Evolutionary conservation across 2,113 vertebrate genomes (phyloP).

Genomic region (Empidonax alnorum): DNA sequence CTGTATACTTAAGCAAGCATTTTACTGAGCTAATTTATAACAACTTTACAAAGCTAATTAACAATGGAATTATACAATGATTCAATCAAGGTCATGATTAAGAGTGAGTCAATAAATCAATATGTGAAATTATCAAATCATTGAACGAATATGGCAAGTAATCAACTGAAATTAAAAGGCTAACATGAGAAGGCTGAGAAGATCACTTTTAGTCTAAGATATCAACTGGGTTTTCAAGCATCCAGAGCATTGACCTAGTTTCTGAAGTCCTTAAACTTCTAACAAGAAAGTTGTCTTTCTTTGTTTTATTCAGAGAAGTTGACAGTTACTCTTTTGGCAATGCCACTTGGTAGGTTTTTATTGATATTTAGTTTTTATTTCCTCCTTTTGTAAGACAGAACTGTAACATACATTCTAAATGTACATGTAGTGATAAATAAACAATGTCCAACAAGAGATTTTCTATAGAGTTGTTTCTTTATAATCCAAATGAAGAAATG

Average conservation of each 20-base stretch:
- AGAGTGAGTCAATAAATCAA: constrained; percentile 21
- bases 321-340: background rate
- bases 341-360: background rate
- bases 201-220: background rate
- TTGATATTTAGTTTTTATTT: background rate
- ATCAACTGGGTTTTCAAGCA: background rate
- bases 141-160: background rate
- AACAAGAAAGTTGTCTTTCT: background rate
- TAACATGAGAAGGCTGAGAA: background rate
- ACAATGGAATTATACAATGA: background rate
- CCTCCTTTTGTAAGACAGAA: background rate
- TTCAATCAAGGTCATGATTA: constrained; percentile 26
- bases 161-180: background rate
- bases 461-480: background rate
- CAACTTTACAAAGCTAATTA: background rate
- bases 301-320: background rate
- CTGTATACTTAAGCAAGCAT: background rate
- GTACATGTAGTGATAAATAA: too few species aligned
- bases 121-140: constrained; percentile 18
- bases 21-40: background rate
- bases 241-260: background rate
- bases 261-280: background rate
- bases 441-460: background rate
- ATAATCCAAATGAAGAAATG: background rate
- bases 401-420: background rate